Base-by-base conservation (phyloP, 2,888 invertebrate species). In the Trisateles emortualis region DNA sequence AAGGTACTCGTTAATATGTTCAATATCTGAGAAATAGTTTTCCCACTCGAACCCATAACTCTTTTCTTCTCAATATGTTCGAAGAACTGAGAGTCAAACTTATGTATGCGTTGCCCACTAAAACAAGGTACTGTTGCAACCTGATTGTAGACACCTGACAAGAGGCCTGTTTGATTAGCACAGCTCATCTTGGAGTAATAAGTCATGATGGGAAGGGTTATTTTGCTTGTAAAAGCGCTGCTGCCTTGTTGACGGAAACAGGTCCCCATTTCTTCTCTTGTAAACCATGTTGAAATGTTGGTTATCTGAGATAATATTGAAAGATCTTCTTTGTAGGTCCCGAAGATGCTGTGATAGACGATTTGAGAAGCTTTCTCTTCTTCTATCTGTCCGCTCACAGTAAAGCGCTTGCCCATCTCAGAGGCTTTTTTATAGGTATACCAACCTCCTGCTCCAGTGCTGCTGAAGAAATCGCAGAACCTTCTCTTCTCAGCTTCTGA, bases 381-480 rank as follows among this genome's bases (percentile, higher is more conserved):
- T 17, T 57, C 36, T 48, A 68, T 59, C 3, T 24, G 0, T 0
- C 64, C 66, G 5, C 13, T 10, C 0, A 68, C 14, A 8, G 48
- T 52, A 5, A 58, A 67, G 3, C 1, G 10, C 0, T 3, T 13
- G 0, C 6, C 10, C 0, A 14, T 9, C 0, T 6, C 1, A 2
- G 41, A 22, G 0, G 57, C 63, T 0, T 2, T 10, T 26, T 72
- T 71, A n/a, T 72, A 72, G 0, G 52, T 41, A 5, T 59, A 64
- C 64, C 63, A 73, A 0, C 66, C 69, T 0, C 69, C 69, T 0
- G 66, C 50, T 0, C 70, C 72, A 2, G 70, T 73, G 0, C 64
- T 61, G 13, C 59, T 72, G 32, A 72, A 72, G 35, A 70, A 68
- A 0, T 52, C 24, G 10, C 42, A 35, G 2, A 64, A 57, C 3